A percentile compares a stretch with the other conserved stretches of the same genome.
These are phyloP conservation scores for Chelonus formosanus DNA, from an alignment of 2,888 invertebrate genomes.

Conservation along the genomic window DNA sequence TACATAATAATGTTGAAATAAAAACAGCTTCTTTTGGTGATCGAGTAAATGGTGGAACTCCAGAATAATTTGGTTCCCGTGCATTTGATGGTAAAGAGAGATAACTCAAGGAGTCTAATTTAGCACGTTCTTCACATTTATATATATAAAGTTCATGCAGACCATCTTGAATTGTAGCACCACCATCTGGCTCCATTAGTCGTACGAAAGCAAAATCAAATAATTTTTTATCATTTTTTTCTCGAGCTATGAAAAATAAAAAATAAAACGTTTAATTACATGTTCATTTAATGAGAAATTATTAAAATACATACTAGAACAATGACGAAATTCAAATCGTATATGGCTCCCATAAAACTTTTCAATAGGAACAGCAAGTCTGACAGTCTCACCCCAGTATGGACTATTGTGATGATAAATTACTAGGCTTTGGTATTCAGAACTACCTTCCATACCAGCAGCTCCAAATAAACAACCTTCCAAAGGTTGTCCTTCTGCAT, in stretches of 20 bases:
- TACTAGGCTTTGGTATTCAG: constrained; percentile 85
- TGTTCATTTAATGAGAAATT: constrained; percentile 1
- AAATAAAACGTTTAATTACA: not conserved
- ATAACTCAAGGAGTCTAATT: constrained; percentile 71
- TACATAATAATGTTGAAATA: constrained; percentile 86
- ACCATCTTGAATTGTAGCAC: constrained; percentile 88
- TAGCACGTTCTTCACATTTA: constrained; percentile 86
- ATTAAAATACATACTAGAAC: constrained; percentile 78
- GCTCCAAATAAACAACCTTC: constrained; percentile 85
- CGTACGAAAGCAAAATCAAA: constrained; percentile 92
- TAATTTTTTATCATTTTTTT: constrained; percentile 89
- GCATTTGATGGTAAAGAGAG: constrained; percentile 64
- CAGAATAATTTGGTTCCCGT: constrained; percentile 56
- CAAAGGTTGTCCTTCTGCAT: constrained; percentile 76
- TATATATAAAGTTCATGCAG: constrained; percentile 90
- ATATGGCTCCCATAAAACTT: constrained; percentile 92
- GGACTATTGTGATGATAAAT: constrained; percentile 95
- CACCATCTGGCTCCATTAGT: constrained; percentile 85
- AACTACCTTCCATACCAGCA: constrained; percentile 79
- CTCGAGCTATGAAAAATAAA: constrained; percentile 73
- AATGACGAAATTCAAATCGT: constrained; percentile 90
- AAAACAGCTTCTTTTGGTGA: constrained; percentile 86
- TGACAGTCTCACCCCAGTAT: constrained; percentile 88
- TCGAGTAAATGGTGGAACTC: constrained; percentile 70
- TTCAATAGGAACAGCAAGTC: constrained; percentile 89